Percentiles rank a stretch among this genome's conserved stretches.
Evolutionary conservation across 2,888 invertebrate species (phyloP).

Genomic region (Xanthorhoe spadicearia): DNA sequence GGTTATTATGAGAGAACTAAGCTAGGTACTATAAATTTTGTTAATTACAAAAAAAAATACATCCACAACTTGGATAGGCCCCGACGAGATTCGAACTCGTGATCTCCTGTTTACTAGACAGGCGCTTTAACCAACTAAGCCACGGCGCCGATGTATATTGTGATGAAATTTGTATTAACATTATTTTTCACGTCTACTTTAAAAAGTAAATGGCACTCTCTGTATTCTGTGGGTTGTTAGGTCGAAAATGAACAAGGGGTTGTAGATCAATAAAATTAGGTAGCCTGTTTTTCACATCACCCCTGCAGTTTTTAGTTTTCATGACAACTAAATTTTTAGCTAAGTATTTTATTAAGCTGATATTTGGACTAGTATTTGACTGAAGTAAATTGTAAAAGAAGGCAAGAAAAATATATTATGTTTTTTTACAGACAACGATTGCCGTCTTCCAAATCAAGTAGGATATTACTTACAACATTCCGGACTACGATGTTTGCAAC

Average conservation of each 20-base stretch:
- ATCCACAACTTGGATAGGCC: constrained; percentile 62
- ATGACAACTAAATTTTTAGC: not conserved
- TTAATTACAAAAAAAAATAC: constrained; percentile 21
- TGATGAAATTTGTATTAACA: constrained; percentile 52
- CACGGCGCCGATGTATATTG: constrained; percentile 71
- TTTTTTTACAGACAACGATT: constrained; percentile 85
- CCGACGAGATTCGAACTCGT: constrained; percentile 85
- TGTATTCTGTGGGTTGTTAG: too few species aligned
- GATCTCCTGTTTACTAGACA: constrained; percentile 85
- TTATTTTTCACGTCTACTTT: too few species aligned
- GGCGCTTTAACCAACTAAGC: constrained; percentile 85
- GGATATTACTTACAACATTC: constrained; percentile 80
- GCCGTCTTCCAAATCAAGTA: constrained; percentile 87
- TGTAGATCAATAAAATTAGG: too few species aligned
- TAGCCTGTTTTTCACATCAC: too few species aligned
- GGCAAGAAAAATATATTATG: constrained; percentile 1
- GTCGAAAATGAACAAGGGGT: too few species aligned
- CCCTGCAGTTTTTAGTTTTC: not conserved
- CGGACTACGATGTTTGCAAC: constrained; percentile 76
- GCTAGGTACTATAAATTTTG: not conserved
- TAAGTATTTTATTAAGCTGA: too few species aligned
- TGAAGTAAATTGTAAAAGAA: not conserved
- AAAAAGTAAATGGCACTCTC: too few species aligned
- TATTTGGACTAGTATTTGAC: too few species aligned
- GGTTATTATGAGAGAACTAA: too few species aligned